Conservation (phyloP, 2,888 invertebrate species). For the Eupithecia tripunctaria region DNA sequence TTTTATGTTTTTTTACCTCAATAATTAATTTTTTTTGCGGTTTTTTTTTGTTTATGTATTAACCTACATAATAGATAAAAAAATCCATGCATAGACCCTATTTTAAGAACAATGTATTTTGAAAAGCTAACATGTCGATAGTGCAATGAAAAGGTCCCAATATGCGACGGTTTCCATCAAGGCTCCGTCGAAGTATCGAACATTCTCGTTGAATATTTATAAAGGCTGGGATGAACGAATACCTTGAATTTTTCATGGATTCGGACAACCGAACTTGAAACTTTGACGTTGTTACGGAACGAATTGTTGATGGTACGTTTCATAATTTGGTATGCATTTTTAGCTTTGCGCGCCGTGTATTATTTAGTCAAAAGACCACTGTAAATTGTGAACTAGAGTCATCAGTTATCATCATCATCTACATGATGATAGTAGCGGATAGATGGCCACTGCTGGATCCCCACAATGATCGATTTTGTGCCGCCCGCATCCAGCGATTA, state of each 20-base stretch:
- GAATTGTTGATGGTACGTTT: constrained; percentile 1
- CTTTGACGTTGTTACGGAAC: constrained; percentile 10
- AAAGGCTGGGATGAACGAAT: constrained; percentile 22
- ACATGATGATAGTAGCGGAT: too few relatives aligned
- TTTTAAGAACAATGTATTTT: constrained; percentile 17
- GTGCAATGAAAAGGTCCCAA: constrained; percentile 25
- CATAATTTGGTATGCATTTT: neutral
- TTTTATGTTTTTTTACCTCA: too few relatives aligned
- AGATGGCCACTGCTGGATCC: too few relatives aligned
- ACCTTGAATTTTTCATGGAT: constrained; percentile 10
- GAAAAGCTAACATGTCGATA: constrained; percentile 27
- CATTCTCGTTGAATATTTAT: constrained; percentile 31
- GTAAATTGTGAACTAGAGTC: too few relatives aligned
- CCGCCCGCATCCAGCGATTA: too few relatives aligned
- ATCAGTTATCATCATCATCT: too few relatives aligned
- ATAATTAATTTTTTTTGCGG: too few relatives aligned
- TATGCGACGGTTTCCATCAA: constrained; percentile 20
- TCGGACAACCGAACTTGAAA: constrained; percentile 10
- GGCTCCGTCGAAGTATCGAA: constrained; percentile 14
- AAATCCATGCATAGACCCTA: too few relatives aligned
- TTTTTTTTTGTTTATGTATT: too few relatives aligned
- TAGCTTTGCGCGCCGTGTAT: neutral
- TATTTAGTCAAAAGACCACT: neutral
- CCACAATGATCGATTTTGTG: too few relatives aligned
- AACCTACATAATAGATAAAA: too few relatives aligned